Conservation (phyloP, 2,797 vertebrate genomes). For the Lemur catta region DNA sequence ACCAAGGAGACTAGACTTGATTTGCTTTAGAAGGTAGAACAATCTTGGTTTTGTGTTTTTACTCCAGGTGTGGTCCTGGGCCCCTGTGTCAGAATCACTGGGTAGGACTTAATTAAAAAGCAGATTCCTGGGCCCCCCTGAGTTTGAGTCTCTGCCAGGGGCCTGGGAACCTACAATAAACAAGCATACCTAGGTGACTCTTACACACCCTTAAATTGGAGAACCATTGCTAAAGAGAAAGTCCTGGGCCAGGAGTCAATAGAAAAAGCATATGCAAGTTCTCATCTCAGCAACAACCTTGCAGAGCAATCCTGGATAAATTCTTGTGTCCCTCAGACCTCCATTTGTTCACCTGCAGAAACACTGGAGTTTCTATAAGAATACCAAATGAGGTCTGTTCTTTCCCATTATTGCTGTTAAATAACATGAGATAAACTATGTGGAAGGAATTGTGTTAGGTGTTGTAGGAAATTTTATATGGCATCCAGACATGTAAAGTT, state of each 20-base stretch:
- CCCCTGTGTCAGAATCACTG: too few species aligned
- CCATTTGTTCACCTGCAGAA: not conserved
- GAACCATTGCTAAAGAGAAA: not conserved
- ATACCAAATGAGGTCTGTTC: not conserved
- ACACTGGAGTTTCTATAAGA: not conserved
- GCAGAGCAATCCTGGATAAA: not conserved
- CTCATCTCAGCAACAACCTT: not conserved
- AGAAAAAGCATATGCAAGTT: not conserved
- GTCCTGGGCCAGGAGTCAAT: too few species aligned
- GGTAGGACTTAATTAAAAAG: not conserved
- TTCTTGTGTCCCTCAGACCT: not conserved
- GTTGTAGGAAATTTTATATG: not conserved
- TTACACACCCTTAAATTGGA: rapidly evolving
- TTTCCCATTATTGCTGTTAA: not conserved
- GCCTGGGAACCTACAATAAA: not conserved
- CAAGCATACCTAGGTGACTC: not conserved
- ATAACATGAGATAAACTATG: rapidly evolving
- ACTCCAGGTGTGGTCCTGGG: not conserved
- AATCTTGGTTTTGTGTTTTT: not conserved
- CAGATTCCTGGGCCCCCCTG: too few species aligned
- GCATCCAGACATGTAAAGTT: not conserved
- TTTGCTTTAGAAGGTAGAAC: not conserved
- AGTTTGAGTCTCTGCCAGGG: not conserved
- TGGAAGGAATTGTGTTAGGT: not conserved
- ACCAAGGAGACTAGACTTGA: not conserved